These are phyloP conservation scores for Verasper variegatus DNA, from an alignment of 2,113 vertebrate genomes.

Conservation along the genomic window DNA sequence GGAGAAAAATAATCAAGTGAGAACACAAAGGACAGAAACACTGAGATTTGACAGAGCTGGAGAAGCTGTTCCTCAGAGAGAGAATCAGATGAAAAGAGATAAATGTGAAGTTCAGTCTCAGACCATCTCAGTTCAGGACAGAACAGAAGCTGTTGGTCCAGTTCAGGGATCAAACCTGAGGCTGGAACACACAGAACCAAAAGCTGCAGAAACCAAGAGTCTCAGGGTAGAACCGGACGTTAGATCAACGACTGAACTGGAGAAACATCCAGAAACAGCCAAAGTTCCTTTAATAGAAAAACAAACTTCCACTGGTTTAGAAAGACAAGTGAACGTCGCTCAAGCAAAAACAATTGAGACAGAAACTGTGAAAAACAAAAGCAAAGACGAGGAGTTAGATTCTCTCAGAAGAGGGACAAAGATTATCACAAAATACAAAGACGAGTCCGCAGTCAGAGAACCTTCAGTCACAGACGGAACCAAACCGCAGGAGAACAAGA, in stretches of 20 bases:
- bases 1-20: not conserved
- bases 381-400: not conserved
- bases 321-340: not conserved
- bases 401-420: not conserved
- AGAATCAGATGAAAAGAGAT: not conserved
- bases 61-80: not conserved
- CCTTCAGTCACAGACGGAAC: conserved; percentile 70
- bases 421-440: not conserved
- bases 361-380: not conserved
- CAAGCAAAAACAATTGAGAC: not conserved
- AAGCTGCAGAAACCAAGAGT: not conserved
- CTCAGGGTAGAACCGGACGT: not conserved
- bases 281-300: not conserved
- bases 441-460: conserved; percentile 15
- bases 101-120: not conserved
- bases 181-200: not conserved
- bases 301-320: not conserved
- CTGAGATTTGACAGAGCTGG: too few species aligned
- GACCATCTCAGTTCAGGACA: not conserved
- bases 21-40: too few species aligned
- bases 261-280: not conserved
- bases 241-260: not conserved
- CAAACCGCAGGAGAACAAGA: not conserved
- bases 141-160: not conserved
- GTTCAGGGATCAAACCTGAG: not conserved